A percentile compares a stretch with the other conserved stretches of the same genome.
phyloP scores from a whole-genome alignment of 2,888 invertebrate species.

The Agrilus biguttatus region DNA sequence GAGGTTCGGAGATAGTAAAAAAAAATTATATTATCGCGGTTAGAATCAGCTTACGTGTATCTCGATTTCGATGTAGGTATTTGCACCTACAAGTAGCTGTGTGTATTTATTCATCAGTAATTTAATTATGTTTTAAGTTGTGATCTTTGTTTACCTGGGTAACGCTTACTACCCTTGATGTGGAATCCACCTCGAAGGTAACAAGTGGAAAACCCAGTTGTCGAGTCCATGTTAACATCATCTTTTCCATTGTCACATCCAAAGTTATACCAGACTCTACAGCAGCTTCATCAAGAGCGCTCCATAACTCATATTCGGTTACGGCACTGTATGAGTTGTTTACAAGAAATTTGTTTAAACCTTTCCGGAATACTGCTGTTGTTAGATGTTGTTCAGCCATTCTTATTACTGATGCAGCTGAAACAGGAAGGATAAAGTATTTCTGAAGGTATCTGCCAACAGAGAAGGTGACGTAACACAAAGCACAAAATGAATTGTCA shows the following conservation, averaged over 20 bases:
- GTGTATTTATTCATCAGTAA: too few relatives aligned
- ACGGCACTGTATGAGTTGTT: constrained; percentile 4
- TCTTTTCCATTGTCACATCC: constrained; percentile 6
- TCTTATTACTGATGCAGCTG: constrained; percentile 44
- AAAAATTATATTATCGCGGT: too few relatives aligned
- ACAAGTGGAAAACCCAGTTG: constrained; percentile 46
- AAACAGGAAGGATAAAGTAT: constrained; percentile 9
- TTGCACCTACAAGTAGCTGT: too few relatives aligned
- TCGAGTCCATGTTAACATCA: constrained; percentile 47
- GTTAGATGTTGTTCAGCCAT: constrained; percentile 10
- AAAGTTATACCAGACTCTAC: neutral
- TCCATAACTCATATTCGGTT: neutral
- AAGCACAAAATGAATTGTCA: too few relatives aligned
- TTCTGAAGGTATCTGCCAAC: too few relatives aligned
- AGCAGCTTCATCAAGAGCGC: neutral
- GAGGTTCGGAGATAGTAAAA: too few relatives aligned
- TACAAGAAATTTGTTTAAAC: constrained; percentile 7
- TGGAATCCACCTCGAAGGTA: constrained; percentile 6
- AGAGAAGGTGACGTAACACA: neutral
- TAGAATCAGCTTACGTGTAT: too few relatives aligned
- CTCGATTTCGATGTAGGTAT: too few relatives aligned
- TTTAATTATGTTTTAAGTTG: too few relatives aligned
- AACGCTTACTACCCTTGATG: too few relatives aligned
- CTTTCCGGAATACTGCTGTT: constrained; percentile 5
- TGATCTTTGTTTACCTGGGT: too few relatives aligned